Evolutionary conservation across 2,797 vertebrate genomes (phyloP).

Genomic region (Carcharodon carcharias): DNA sequence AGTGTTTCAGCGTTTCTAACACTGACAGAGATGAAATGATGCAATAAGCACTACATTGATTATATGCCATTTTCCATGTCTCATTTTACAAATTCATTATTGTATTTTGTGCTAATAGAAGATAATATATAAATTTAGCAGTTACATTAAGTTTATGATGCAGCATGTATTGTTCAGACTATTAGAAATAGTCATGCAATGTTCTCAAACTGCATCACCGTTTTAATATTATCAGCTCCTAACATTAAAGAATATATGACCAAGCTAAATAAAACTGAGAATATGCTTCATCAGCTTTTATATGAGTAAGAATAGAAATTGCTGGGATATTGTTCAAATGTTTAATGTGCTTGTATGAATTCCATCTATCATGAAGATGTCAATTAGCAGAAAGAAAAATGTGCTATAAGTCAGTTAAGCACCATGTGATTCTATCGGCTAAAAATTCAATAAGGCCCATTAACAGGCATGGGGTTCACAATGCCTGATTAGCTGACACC

Average conservation of each 20-base stretch:
- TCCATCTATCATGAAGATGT: not conserved
- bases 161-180: not conserved
- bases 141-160: not conserved
- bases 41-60: constrained; percentile 5
- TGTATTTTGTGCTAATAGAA: not conserved
- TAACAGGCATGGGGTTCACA: not conserved
- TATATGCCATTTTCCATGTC: not conserved
- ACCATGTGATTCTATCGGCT: not conserved
- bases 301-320: not conserved
- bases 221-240: not conserved
- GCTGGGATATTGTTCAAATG: not conserved
- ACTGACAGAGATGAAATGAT: not conserved
- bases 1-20: not conserved
- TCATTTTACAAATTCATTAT: not conserved
- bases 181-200: not conserved
- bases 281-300: not conserved
- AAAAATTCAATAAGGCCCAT: not conserved
- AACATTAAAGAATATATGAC: not conserved
- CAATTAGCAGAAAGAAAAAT: not conserved
- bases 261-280: not conserved
- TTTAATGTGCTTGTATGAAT: not conserved
- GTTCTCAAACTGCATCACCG: not conserved
- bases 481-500: not conserved
- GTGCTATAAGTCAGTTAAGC: not conserved
- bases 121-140: not conserved